These are phyloP conservation scores for Monochamus alternatus DNA, from an alignment of 2,888 invertebrate species.

Conservation along the genomic window DNA sequence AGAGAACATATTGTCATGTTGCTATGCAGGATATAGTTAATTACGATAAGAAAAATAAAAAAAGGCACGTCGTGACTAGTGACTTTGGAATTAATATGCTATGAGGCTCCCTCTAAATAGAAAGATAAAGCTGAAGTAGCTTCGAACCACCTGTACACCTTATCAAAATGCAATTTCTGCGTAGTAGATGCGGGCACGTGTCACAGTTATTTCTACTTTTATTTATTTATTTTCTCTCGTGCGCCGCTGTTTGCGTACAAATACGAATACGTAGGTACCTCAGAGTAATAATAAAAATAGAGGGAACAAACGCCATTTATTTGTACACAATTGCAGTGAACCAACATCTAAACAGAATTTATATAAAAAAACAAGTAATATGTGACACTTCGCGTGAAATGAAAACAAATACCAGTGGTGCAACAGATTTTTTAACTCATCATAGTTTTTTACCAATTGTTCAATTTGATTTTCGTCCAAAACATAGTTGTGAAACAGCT, in stretches of 20 bases:
- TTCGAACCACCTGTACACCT: constrained; percentile 44
- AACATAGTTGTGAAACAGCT: too few species aligned
- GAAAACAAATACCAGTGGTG: too few species aligned
- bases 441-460: too few species aligned
- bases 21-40: constrained; percentile 25
- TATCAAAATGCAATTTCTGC: constrained; percentile 58
- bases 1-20: constrained; percentile 22
- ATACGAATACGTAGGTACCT: constrained; percentile 27
- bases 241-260: constrained; percentile 39
- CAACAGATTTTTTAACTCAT: too few species aligned
- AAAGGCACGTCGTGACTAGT: constrained; percentile 39
- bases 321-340: neutral
- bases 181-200: constrained; percentile 57
- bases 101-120: constrained; percentile 42
- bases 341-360: neutral
- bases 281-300: neutral
- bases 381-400: too few species aligned
- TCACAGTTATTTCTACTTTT: constrained; percentile 55
- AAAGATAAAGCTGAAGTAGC: constrained; percentile 44
- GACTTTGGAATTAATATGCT: constrained; percentile 46
- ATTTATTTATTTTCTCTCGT: constrained; percentile 47
- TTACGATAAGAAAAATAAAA: constrained; percentile 35
- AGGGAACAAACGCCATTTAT: too few species aligned
- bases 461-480: too few species aligned
- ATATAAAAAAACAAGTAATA: too few species aligned